These are phyloP conservation scores for Linnaemya tessellans DNA, from an alignment of 2,888 invertebrate genomes.

Conservation along the genomic window DNA sequence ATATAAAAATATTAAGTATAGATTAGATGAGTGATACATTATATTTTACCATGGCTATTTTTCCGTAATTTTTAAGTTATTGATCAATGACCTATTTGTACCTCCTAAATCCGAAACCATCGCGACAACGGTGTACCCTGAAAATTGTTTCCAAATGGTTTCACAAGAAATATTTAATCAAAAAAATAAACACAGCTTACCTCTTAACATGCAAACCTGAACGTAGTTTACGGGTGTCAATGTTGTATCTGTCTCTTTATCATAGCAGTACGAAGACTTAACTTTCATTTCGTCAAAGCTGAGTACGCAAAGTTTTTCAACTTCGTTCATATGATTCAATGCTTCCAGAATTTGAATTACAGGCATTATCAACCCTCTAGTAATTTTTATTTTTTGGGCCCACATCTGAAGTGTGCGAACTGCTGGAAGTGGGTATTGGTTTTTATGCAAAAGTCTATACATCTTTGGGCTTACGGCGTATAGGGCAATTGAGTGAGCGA, in stretches of 20 bases:
- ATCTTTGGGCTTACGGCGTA: conserved; percentile 13
- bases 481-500: conserved; percentile 9
- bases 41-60: conserved; percentile 3
- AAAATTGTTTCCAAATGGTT: conserved; percentile 4
- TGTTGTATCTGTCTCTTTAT: no score
- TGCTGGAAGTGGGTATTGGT: conserved; percentile 23
- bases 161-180: background rate
- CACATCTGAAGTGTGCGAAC: conserved; percentile 9
- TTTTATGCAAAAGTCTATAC: conserved; percentile 13
- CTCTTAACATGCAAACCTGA: conserved; percentile 61
- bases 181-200: conserved; percentile 8
- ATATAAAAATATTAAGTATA: conserved; percentile 5
- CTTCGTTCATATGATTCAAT: no score
- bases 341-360: conserved; percentile 57
- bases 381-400: background rate
- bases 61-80: conserved; percentile 2
- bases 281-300: no score
- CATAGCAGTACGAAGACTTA: no score
- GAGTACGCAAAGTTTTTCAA: no score
- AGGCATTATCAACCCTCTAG: conserved; percentile 44
- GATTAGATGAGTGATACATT: background rate
- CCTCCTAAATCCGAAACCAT: conserved; percentile 38
- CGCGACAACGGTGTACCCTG: conserved; percentile 34
- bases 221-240: no score
- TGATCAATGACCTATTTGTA: conserved; percentile 28